Evolutionary conservation across 2,113 vertebrate species (phyloP).

Genomic region (Pterocles gutturalis): DNA sequence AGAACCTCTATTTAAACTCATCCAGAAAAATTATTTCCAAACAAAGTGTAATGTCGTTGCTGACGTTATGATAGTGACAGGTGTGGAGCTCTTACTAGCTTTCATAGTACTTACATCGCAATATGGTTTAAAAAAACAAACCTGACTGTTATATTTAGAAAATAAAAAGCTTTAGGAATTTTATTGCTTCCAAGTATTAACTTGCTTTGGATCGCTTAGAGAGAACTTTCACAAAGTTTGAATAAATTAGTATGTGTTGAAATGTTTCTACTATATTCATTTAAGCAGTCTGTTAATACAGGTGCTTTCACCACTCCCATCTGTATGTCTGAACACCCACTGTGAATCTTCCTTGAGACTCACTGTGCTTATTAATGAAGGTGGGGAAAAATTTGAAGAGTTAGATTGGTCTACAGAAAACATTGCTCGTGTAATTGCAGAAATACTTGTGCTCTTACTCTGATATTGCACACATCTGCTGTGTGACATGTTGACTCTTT

Average conservation of each 20-base stretch:
- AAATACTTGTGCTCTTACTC: neutral
- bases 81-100: neutral
- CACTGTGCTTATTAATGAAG: neutral
- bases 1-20: neutral
- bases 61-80: neutral
- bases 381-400: neutral
- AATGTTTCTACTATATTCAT: neutral
- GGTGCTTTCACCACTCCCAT: conserved; percentile 4
- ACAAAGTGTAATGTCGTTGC: neutral
- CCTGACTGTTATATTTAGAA: neutral
- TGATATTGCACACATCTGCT: neutral
- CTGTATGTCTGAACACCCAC: neutral
- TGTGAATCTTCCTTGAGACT: neutral
- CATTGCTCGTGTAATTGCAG: neutral
- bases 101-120: neutral
- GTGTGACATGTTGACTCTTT: neutral
- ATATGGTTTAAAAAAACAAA: neutral
- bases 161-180: conserved; percentile 20
- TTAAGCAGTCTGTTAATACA: neutral
- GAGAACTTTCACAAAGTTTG: neutral
- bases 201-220: neutral
- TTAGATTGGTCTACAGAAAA: neutral
- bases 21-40: conserved; percentile 5
- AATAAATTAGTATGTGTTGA: conserved; percentile 19
- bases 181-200: conserved; percentile 1